Base-by-base conservation (phyloP, 2,797 vertebrate species). In the Botia kubotai region DNA sequence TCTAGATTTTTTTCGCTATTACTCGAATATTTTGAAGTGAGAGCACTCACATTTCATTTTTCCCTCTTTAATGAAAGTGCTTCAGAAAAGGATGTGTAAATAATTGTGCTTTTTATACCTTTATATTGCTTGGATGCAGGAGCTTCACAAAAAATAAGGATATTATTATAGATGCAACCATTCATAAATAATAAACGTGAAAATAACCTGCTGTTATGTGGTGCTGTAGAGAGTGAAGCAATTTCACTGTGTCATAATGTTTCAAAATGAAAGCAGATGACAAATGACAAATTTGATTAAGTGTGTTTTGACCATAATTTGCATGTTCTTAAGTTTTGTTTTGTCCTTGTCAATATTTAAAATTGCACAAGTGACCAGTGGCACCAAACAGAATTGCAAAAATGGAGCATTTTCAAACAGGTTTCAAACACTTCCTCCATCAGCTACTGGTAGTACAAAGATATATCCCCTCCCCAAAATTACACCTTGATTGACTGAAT, bases 101-200 rank as follows among this genome's bases (percentile, higher is more conserved):
- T 77, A 69, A 69, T 77, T 21, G 68, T 13, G 19, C 62, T 70
- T 60, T 77, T 46, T 77, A 77, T 58, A 58, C 16, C 26, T 66
- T 66, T 68, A 48, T 77, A 77, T 77, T 58, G 65, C 53, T 60
- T 33, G 55, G 21, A 62, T 1, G 55, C 10, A 26, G 17, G 12
- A 29, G 66, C 52, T 48, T 70, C 21, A 19, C 26, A 50, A 63
- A 48, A 43, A 13, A 50, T 12, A 23, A 48, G 39, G 11, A 48
- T 77, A 77, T 69, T 70, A 52, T 16, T 4, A 16, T 52, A 8
- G 55, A 57, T 57, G 55, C 17, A n/a, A 70, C 16, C n/a, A 14
- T 48, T 69, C 17, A 77, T 77, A 16, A 57, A 58, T 57, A 46
- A 43, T 16, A 77, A 52, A 68, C 23, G 8, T 13, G 52, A 77